phyloP scores from a whole-genome alignment of 2,888 invertebrate species.

The Sycophila texana region DNA sequence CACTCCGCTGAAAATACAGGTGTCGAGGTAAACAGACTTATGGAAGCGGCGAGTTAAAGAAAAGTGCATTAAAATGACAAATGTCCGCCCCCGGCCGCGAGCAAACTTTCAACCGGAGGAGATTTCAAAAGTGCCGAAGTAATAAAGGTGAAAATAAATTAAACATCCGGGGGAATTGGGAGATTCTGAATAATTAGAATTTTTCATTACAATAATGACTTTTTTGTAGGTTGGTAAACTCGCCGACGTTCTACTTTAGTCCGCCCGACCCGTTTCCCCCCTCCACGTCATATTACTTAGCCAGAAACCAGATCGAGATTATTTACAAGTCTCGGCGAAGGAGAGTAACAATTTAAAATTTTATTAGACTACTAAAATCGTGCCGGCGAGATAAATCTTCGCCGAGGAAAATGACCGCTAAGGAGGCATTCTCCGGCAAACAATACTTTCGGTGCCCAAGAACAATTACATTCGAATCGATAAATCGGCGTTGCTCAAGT shows the following conservation, averaged over 20 bases:
- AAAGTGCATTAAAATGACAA: too few relatives aligned
- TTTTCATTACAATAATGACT: neutral
- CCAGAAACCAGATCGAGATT: conserved; percentile 18
- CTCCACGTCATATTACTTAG: conserved; percentile 7
- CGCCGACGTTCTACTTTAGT: conserved; percentile 48
- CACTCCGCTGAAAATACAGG: too few relatives aligned
- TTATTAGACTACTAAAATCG: conserved; percentile 35
- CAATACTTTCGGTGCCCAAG: conserved; percentile 21
- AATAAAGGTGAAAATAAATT: too few relatives aligned
- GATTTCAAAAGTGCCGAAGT: too few relatives aligned
- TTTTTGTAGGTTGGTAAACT: conserved; percentile 32
- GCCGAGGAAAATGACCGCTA: conserved; percentile 4
- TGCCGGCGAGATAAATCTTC: conserved; percentile 7
- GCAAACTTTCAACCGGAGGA: too few relatives aligned
- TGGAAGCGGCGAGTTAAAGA: too few relatives aligned
- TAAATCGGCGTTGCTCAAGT: neutral
- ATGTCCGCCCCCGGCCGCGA: too few relatives aligned
- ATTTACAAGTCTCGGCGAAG: conserved; percentile 1
- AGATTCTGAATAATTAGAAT: neutral
- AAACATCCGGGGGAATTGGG: too few relatives aligned
- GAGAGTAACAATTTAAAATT: conserved; percentile 31
- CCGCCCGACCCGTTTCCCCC: conserved; percentile 31
- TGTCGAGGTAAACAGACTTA: conserved; percentile 33
- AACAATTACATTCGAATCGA: conserved; percentile 10
- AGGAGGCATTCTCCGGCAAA: neutral